These are phyloP conservation scores for Netelia melanura DNA, from an alignment of 2,888 invertebrate species.

Conservation along the genomic window DNA sequence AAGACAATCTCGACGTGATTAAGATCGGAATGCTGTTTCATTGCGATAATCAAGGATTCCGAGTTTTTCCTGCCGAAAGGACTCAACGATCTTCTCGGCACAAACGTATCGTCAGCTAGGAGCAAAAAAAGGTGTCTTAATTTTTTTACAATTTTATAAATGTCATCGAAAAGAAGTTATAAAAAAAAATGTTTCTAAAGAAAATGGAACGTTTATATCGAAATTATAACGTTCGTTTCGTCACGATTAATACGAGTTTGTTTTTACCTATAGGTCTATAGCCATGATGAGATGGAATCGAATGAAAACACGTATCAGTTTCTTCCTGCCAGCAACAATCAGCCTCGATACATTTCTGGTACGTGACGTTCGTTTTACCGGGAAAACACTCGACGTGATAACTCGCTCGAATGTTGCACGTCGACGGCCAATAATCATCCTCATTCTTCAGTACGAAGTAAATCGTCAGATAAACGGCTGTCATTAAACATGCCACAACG, in stretches of 20 bases:
- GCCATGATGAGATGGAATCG: slow-evolving; percentile 86
- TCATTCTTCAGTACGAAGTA: slow-evolving; percentile 52
- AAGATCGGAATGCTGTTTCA: slow-evolving; percentile 44
- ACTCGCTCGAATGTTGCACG: slow-evolving; percentile 71
- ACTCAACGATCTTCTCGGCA: slow-evolving; percentile 62
- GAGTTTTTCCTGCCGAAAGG: slow-evolving; percentile 81
- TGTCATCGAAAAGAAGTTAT: neutral
- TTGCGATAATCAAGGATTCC: slow-evolving; percentile 44
- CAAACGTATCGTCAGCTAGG: slow-evolving; percentile 55
- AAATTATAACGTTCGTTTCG: neutral
- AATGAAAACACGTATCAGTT: slow-evolving; percentile 85
- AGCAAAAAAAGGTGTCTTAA: neutral
- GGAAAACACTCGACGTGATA: slow-evolving; percentile 74
- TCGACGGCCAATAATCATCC: slow-evolving; percentile 53
- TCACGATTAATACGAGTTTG: slow-evolving; percentile 37
- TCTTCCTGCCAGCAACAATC: slow-evolving; percentile 86
- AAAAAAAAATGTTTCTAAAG: neutral
- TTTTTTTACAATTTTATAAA: neutral
- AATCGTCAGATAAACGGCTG: slow-evolving; percentile 66
- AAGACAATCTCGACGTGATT: slow-evolving; percentile 67
- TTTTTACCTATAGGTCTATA: slow-evolving; percentile 82
- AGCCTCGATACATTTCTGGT: slow-evolving; percentile 82
- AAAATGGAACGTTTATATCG: too few relatives aligned
- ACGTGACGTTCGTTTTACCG: slow-evolving; percentile 76
- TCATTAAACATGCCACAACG: slow-evolving; percentile 62